Evolutionary conservation across 2,888 invertebrate species (phyloP), one percentile per base, ranked within the genome.

Genomic region (Carabus problematicus): DNA sequence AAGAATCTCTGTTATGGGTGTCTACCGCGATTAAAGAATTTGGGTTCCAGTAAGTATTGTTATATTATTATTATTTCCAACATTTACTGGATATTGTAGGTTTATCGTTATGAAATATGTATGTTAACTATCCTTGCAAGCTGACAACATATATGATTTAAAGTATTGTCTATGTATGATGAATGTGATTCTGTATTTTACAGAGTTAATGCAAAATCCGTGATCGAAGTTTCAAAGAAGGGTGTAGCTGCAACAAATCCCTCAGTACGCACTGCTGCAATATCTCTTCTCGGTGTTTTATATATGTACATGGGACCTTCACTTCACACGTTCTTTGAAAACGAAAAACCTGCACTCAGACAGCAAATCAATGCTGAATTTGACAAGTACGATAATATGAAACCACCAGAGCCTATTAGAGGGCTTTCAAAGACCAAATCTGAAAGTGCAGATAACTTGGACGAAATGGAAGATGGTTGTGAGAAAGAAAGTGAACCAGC

Each of bases 291-390:
- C 1, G 94, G 95, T 0, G 88, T 89, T 0, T 83, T 96, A 76
- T 93, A 93, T 56, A 83, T 95, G 74, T 95, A 91, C 76, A 89
- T 94, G 84, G 95, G 96, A 0, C 88, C 89, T 11, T 84, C 87
- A 1, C 79, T 95, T 0, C 85, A 93, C 73, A 86, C 86, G 76
- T 91, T 93, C 78, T 94, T 96, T 76, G 95, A 95, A 74, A 88
- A 87, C 73, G 97, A 97, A 79, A 97, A 96, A 77, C 88, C 94
- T 0, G 90, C 92, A 0, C 83, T 96, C 0, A 87, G 90, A 55
- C 93, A 94, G 74, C 91, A 93, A 79, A 94, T 97, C 70, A 91
- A 93, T 78, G 85, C 90, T 16, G 96, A 96, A 79, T 88, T 94
- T 75, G 94, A 94, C 70, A 95, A 95, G 79, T 86, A 91, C 74